These are phyloP conservation scores for Spilogale gracilis DNA, from an alignment of 2,113 vertebrate species.

Conservation along the genomic window DNA sequence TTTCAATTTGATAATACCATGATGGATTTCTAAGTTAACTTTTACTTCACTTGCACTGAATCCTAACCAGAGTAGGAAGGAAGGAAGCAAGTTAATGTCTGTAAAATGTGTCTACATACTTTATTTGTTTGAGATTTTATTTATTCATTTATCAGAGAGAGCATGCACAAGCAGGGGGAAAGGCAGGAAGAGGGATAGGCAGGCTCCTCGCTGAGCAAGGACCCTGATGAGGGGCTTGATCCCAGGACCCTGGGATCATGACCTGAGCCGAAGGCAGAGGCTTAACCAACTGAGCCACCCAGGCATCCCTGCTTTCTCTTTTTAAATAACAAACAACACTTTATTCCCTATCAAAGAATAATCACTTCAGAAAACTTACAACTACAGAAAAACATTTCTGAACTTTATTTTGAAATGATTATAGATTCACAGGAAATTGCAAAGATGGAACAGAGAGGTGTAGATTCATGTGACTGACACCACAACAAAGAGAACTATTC, in stretches of 20 bases:
- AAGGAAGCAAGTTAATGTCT: neutral
- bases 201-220: neutral
- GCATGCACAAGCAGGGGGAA: neutral
- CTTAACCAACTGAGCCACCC: neutral
- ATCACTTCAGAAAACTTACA: neutral
- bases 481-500: fast-evolving
- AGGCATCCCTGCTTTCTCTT: neutral
- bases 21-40: neutral
- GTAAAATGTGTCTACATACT: neutral
- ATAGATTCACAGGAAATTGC: neutral
- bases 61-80: slow-evolving; percentile 4
- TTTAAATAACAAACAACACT: neutral
- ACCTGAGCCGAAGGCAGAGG: neutral
- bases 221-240: neutral
- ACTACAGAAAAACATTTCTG: neutral
- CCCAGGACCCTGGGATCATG: too few relatives aligned
- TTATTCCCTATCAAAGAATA: neutral
- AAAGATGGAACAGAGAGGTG: neutral
- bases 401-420: neutral
- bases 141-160: neutral
- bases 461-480: neutral
- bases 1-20: neutral
- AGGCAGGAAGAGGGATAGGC: neutral
- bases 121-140: neutral
- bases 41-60: neutral